Evolutionary conservation across 2,888 invertebrate genomes (phyloP), one percentile per base, ranked within the genome.

Genomic region (Limnephilus auricula): DNA sequence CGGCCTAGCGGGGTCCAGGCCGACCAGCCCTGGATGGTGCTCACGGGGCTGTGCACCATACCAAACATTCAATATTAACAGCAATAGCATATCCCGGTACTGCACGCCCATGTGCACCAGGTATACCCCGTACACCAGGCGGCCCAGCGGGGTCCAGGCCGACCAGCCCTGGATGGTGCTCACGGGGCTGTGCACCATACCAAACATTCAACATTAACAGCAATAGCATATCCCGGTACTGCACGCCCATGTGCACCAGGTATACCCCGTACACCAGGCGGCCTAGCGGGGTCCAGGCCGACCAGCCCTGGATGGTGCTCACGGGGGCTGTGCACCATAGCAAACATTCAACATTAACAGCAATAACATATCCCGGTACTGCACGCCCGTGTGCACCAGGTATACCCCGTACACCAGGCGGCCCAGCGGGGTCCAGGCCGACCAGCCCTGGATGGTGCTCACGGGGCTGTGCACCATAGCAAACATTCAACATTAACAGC

Each of bases 221-320:
- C n/a, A n/a, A n/a, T n/a, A n/a, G n/a, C 0, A 96, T 95, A 83
- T 95, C 95, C 32, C 96, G 94, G 0, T 95, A 94, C 91, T 96
- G 96, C 88, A 96, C 94, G 45, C 96, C 93, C 90, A 96, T 94
- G 94, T 97, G 97, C 0, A 96, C 95, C 90, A 97, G 94, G 94
- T 97, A 97, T 13, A 96, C 95, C 0, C 96, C 96, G 93, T 97
- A 97, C 0, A 96, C 95, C 78, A 97, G 94, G 84, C 96, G 95
- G 93, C 97, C 96, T 0, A 97, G 94, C 0, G 96, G 96, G 65
- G 96, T 95, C 95, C 96, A 97, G 0, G 96, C 96, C 91, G 95
- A 95, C 97, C 97, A 97, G 84, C 95, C 95, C 9, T 97, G 94
- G 92, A 96, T 95, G 0, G 94, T 93, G 45, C 94, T 95, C 30